Evolutionary conservation across 1,140 invertebrate species (phyloP).

Genomic region (Drosophila truncata): DNA sequence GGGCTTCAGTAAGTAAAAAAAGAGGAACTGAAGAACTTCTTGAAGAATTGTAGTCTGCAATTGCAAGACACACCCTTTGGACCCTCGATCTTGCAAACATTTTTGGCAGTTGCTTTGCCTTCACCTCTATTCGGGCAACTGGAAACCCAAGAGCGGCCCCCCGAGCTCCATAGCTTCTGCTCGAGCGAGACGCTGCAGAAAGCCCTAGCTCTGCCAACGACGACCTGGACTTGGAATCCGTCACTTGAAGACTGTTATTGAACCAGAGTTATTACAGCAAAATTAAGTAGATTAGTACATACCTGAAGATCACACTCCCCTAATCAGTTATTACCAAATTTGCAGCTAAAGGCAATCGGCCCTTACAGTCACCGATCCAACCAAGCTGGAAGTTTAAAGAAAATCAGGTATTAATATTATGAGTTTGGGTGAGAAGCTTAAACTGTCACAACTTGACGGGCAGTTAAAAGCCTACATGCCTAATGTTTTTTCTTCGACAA

Average conservation of each 20-base stretch:
- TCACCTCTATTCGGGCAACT: slow-evolving; percentile 87
- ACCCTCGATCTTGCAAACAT: slow-evolving; percentile 49
- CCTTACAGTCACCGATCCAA: slow-evolving; percentile 3
- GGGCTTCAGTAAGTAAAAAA: slow-evolving; percentile 85
- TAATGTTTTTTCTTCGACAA: slow-evolving; percentile 22
- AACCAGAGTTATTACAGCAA: not conserved
- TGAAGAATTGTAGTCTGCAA: not conserved
- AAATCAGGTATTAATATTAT: slow-evolving; percentile 47
- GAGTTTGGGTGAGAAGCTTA: not conserved
- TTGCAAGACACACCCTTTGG: slow-evolving; percentile 41
- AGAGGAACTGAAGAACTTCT: not conserved
- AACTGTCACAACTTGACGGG: slow-evolving; percentile 5
- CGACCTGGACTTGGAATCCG: slow-evolving; percentile 31
- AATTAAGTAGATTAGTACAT: not conserved
- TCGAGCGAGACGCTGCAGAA: slow-evolving; percentile 53
- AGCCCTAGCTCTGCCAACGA: slow-evolving; percentile 58
- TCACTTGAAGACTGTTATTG: not conserved
- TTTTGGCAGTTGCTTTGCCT: slow-evolving; percentile 63
- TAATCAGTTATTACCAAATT: not conserved
- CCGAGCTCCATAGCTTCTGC: slow-evolving; percentile 42
- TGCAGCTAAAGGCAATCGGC: not conserved
- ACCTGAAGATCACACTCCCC: not conserved
- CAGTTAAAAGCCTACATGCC: slow-evolving; percentile 7
- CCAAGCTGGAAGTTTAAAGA: slow-evolving; percentile 68
- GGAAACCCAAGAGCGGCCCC: slow-evolving; percentile 87